Evolutionary conservation across 1,140 invertebrate genomes (phyloP).

Genomic region (Arctopsyche grandis): DNA sequence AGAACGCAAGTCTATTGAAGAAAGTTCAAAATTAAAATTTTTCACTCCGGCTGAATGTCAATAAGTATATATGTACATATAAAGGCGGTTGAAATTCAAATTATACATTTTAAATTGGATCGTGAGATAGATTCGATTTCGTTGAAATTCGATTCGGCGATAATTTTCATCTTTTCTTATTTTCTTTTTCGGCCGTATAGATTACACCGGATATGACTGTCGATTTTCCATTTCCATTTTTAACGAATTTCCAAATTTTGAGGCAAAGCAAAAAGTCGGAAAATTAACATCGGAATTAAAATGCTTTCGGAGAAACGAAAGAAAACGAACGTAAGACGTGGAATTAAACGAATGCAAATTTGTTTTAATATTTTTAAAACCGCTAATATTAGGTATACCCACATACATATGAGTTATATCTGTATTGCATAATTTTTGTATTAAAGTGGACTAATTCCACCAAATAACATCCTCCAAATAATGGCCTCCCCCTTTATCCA

Average conservation of each 20-base stretch:
- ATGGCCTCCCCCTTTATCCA: too few relatives aligned
- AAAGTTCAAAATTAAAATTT: too few relatives aligned
- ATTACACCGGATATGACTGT: neutral
- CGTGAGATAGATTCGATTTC: constrained; percentile 1
- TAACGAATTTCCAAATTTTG: constrained; percentile 12
- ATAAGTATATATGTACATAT: neutral
- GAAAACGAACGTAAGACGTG: neutral
- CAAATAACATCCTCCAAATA: too few relatives aligned
- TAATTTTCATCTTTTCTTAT: too few relatives aligned
- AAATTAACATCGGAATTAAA: constrained; percentile 14
- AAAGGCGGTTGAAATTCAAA: neutral
- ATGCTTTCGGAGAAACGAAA: neutral
- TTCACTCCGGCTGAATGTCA: too few relatives aligned
- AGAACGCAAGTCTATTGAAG: too few relatives aligned
- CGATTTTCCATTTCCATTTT: neutral
- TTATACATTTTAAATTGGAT: neutral
- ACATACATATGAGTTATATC: too few relatives aligned
- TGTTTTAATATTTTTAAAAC: neutral
- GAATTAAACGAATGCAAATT: neutral
- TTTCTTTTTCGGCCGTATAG: neutral
- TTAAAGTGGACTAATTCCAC: too few relatives aligned
- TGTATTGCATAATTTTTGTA: too few relatives aligned
- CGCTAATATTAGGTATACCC: too few relatives aligned
- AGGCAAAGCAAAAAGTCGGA: neutral
- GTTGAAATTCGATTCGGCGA: neutral